Conservation (phyloP, 2,888 invertebrate species). For the Masnerella sp. region DNA sequence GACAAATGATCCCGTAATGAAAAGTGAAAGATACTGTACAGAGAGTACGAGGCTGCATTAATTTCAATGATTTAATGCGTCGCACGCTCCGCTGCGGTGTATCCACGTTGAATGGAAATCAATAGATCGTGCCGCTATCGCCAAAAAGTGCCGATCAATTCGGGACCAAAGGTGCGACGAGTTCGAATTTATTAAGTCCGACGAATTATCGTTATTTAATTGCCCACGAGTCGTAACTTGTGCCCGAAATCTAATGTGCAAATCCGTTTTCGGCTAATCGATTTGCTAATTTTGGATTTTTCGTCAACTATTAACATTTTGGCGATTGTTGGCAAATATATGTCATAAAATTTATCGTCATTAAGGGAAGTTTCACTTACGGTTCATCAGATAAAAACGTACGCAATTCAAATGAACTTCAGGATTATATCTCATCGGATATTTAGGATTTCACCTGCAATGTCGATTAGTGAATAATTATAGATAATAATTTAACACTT, state of each 20-base stretch:
- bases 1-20: conserved; percentile 78
- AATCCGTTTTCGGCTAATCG: too few relatives aligned
- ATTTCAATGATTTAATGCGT: conserved; percentile 78
- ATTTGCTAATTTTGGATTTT: too few relatives aligned
- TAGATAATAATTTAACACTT: too few relatives aligned
- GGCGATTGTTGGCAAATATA: too few relatives aligned
- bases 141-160: conserved; percentile 52
- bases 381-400: too few relatives aligned
- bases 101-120: conserved; percentile 71
- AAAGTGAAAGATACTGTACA: conserved; percentile 78
- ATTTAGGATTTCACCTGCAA: too few relatives aligned
- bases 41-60: conserved; percentile 74
- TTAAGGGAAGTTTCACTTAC: too few relatives aligned
- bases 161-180: conserved; percentile 42
- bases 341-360: too few relatives aligned
- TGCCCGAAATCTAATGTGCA: conserved; percentile 6
- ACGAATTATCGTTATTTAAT: conserved; percentile 39
- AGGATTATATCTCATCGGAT: too few relatives aligned
- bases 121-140: conserved; percentile 63
- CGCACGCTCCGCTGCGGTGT: conserved; percentile 67
- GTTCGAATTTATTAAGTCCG: conserved; percentile 53
- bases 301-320: too few relatives aligned
- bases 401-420: too few relatives aligned
- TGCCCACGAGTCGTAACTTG: conserved; percentile 13
- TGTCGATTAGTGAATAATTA: too few relatives aligned